Conservation (phyloP, 1,140 invertebrate species). For the Cecropterus lyciades region DNA sequence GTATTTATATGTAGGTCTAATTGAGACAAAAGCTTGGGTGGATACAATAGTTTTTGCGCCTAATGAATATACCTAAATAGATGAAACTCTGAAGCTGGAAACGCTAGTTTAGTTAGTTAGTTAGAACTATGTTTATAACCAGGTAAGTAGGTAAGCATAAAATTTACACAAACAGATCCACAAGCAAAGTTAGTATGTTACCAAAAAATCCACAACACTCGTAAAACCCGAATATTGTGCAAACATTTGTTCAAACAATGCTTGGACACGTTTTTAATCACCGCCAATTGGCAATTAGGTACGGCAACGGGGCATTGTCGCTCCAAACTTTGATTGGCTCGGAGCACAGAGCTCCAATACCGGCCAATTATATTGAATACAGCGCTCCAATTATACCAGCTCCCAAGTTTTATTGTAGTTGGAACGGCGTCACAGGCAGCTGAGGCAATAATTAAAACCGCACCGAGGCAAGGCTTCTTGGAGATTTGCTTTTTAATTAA, state of each 20-base stretch:
- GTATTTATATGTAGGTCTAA: too few species aligned
- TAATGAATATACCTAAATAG: too few species aligned
- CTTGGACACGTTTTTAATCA: slow-evolving; percentile 52
- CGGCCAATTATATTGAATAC: slow-evolving; percentile 66
- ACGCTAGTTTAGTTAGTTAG: too few species aligned
- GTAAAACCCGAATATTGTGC: slow-evolving; percentile 7
- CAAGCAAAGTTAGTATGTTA: not conserved
- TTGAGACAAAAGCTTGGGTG: too few species aligned
- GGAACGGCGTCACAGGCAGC: slow-evolving; percentile 54
- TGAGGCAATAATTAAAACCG: slow-evolving; percentile 68
- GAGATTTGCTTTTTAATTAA: slow-evolving; percentile 66
- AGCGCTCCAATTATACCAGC: slow-evolving; percentile 57
- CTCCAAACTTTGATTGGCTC: slow-evolving; percentile 62
- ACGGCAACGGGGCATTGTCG: slow-evolving; percentile 51
- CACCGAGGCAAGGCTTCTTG: slow-evolving; percentile 50
- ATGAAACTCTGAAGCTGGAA: too few species aligned
- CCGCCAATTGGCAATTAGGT: slow-evolving; percentile 59
- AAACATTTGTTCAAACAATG: slow-evolving; percentile 35
- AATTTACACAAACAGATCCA: not conserved
- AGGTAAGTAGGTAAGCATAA: too few species aligned
- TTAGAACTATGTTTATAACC: too few species aligned
- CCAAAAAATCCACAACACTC: slow-evolving; percentile 1
- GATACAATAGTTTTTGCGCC: too few species aligned
- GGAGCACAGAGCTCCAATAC: slow-evolving; percentile 46
- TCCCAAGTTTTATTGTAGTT: slow-evolving; percentile 56